Conservation (phyloP, 1,140 invertebrate species). For the Cyrtorhinus lividipennis region DNA sequence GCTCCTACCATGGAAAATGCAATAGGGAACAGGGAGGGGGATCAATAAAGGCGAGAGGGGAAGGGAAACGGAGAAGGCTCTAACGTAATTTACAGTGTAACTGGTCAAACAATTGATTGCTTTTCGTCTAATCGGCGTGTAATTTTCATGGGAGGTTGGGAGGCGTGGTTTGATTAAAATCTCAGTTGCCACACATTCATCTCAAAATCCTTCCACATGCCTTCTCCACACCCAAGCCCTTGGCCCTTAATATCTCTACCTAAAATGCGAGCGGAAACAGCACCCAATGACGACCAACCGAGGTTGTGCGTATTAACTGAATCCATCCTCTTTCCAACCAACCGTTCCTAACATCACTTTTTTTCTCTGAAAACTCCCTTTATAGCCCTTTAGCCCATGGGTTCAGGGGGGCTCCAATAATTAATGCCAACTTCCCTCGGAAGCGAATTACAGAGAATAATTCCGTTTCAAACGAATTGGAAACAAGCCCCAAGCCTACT, state of each 20-base stretch:
- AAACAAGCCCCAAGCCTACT: neutral
- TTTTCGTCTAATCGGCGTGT: constrained; percentile 14
- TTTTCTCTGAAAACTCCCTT: neutral
- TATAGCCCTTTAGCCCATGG: neutral
- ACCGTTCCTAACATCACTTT: neutral
- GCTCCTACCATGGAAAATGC: neutral
- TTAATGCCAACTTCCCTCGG: neutral
- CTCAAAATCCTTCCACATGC: neutral
- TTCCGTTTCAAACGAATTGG: neutral
- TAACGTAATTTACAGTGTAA: constrained; percentile 10
- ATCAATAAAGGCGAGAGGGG: neutral
- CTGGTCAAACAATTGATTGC: constrained; percentile 8
- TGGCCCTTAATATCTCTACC: constrained; percentile 2
- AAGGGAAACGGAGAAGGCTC: neutral
- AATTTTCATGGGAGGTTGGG: constrained; percentile 8
- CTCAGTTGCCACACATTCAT: constrained; percentile 1
- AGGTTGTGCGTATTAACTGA: neutral
- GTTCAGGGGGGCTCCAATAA: neutral
- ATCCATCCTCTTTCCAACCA: neutral
- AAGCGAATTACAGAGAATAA: neutral
- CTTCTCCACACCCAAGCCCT: neutral
- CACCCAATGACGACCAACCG: neutral
- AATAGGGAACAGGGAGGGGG: neutral
- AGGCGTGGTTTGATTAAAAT: constrained; percentile 5
- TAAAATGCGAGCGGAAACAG: neutral